These are phyloP conservation scores for Sphaeramia orbicularis DNA, from an alignment of 2,797 vertebrate genomes.

Conservation along the genomic window DNA sequence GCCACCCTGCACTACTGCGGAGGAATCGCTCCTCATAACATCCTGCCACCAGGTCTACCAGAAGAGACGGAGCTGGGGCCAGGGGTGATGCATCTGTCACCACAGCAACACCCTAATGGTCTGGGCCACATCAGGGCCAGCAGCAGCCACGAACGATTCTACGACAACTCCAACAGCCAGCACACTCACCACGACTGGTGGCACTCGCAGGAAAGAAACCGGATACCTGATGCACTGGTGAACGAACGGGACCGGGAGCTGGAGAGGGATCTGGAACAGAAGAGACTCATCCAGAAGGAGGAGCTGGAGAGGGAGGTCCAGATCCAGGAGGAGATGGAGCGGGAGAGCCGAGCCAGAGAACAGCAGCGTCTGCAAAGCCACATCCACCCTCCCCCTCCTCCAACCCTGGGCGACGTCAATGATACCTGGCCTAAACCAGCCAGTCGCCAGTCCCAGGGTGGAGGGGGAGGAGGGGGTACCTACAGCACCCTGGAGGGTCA, in stretches of 20 bases:
- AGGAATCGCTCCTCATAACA: constrained; percentile 41
- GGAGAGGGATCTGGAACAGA: constrained; percentile 59
- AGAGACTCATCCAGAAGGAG: constrained; percentile 62
- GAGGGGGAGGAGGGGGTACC: constrained; percentile 68
- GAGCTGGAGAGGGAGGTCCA: constrained; percentile 63
- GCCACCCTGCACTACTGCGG: constrained; percentile 79
- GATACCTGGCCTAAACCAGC: constrained; percentile 87
- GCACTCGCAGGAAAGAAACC: constrained; percentile 67
- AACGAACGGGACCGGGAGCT: constrained; percentile 67
- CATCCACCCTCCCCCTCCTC: constrained; percentile 68
- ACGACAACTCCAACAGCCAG: constrained; percentile 59
- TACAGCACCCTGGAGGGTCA: constrained; percentile 85
- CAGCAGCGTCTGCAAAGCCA: constrained; percentile 71
- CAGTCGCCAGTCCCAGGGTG: constrained; percentile 69
- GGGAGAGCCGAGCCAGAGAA: constrained; percentile 59
- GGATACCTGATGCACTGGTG: constrained; percentile 62
- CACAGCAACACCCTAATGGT: constrained; percentile 60
- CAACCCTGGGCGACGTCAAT: constrained; percentile 75
- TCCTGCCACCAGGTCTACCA: constrained; percentile 46
- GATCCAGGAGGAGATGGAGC: constrained; percentile 62
- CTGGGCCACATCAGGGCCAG: constrained; percentile 62
- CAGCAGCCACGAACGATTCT: constrained; percentile 61
- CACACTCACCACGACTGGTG: constrained; percentile 70
- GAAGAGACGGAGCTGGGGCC: constrained; percentile 61
- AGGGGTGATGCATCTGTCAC: constrained; percentile 51